phyloP scores from a whole-genome alignment of 2,113 vertebrate species.

The Entelurus aequoreus region DNA sequence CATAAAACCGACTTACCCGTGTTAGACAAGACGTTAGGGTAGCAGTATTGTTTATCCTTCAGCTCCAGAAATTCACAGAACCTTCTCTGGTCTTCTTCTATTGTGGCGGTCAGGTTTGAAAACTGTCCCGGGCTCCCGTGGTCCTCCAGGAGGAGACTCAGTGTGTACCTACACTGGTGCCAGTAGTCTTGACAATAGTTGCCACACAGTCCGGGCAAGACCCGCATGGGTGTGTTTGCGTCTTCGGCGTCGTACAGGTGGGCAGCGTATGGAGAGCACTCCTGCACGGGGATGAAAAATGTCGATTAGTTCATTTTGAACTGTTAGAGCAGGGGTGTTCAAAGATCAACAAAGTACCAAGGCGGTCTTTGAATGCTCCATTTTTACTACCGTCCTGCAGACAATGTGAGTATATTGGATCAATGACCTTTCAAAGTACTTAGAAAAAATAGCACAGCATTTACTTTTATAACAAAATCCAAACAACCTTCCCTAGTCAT shows the following conservation, averaged over 20 bases:
- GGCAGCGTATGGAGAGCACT: slow-evolving; percentile 78
- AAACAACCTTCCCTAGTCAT: no score
- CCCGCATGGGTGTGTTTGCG: slow-evolving; percentile 73
- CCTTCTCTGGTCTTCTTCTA: slow-evolving; percentile 65
- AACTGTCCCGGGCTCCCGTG: slow-evolving; percentile 20
- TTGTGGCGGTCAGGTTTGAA: slow-evolving; percentile 42
- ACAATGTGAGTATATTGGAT: no score
- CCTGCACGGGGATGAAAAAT: slow-evolving; percentile 47
- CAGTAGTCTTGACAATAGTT: slow-evolving; percentile 74
- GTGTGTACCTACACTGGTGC: slow-evolving; percentile 71
- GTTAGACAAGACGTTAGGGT: slow-evolving; percentile 70
- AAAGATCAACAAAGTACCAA: no score
- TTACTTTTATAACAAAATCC: no score
- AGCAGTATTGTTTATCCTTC: slow-evolving; percentile 78
- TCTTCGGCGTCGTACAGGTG: slow-evolving; percentile 80
- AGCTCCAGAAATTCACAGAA: slow-evolving; percentile 74
- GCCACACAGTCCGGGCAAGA: slow-evolving; percentile 73
- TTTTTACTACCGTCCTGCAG: no score
- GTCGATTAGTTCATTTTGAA: neutral
- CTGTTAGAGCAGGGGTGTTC: no score
- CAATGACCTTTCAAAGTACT: no score
- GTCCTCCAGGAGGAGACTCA: slow-evolving; percentile 68
- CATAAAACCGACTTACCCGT: slow-evolving; percentile 29
- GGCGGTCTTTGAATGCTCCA: no score
- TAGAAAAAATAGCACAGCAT: no score